Conservation (phyloP, 1,140 invertebrate genomes). For the Phymastichus coffea region DNA sequence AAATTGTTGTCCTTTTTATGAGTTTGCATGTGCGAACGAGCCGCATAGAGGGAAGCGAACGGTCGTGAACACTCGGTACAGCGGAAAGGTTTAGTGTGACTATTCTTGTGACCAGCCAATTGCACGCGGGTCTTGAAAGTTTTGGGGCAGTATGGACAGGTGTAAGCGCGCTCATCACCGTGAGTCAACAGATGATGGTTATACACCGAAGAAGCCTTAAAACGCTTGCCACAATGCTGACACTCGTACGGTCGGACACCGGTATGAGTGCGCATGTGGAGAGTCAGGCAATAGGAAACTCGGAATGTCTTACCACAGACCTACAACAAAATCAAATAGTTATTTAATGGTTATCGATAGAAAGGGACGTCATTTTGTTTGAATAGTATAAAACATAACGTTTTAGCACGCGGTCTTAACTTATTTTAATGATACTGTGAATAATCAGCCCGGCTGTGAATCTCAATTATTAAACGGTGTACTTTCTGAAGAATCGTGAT, state of each 20-base stretch:
- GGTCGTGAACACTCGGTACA: slow-evolving; percentile 70
- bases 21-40: slow-evolving; percentile 69
- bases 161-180: slow-evolving; percentile 68
- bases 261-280: slow-evolving; percentile 77
- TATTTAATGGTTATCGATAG: neutral
- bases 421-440: too few relatives aligned
- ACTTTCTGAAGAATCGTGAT: too few relatives aligned
- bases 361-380: neutral
- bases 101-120: slow-evolving; percentile 73
- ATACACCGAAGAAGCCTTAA: slow-evolving; percentile 74
- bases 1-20: slow-evolving; percentile 70
- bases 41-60: slow-evolving; percentile 72
- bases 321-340: slow-evolving; percentile 30
- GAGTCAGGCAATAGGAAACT: slow-evolving; percentile 74
- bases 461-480: too few relatives aligned
- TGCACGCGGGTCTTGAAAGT: slow-evolving; percentile 75
- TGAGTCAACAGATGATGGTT: slow-evolving; percentile 73
- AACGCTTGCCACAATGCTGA: slow-evolving; percentile 70
- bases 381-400: neutral
- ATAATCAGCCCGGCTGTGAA: too few relatives aligned
- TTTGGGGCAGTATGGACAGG: slow-evolving; percentile 72
- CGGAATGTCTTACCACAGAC: slow-evolving; percentile 78
- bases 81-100: slow-evolving; percentile 73
- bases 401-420: too few relatives aligned
- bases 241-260: slow-evolving; percentile 73